Conservation (phyloP, 2,888 invertebrate species). For the Lasioglossum marginatum region DNA sequence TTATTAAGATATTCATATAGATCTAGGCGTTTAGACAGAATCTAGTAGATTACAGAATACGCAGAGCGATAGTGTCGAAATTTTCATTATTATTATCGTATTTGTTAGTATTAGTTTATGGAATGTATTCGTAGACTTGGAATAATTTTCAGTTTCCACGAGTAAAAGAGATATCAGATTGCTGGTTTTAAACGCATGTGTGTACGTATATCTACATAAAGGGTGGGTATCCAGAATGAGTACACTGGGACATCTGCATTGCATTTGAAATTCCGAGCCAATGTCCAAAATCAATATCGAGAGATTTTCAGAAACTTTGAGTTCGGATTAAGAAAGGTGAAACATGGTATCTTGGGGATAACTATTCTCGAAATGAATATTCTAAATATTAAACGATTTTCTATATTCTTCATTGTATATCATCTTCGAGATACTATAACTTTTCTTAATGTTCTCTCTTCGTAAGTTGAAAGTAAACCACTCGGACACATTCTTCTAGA, state of each 20-base stretch:
- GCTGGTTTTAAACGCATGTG: slow-evolving; percentile 10
- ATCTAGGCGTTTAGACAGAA: neutral
- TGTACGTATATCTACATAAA: slow-evolving; percentile 6
- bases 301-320: neutral
- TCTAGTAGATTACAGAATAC: neutral
- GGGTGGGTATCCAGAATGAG: slow-evolving; percentile 28
- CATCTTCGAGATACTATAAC: neutral
- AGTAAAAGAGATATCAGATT: neutral
- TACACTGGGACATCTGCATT: neutral
- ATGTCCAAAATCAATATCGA: neutral
- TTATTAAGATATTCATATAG: neutral
- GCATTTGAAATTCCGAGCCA: neutral
- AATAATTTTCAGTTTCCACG: neutral
- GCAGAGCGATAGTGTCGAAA: neutral
- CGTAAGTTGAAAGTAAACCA: slow-evolving; percentile 8
- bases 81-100: neutral
- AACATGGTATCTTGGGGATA: neutral
- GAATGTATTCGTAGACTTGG: neutral
- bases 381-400: neutral
- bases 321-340: neutral
- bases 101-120: neutral
- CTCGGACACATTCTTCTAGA: slow-evolving; percentile 7
- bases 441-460: slow-evolving; percentile 4
- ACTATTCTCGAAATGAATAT: neutral
- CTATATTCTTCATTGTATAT: neutral